phyloP scores from a whole-genome alignment of 2,797 vertebrate species.

The Steatocranus sp. region DNA sequence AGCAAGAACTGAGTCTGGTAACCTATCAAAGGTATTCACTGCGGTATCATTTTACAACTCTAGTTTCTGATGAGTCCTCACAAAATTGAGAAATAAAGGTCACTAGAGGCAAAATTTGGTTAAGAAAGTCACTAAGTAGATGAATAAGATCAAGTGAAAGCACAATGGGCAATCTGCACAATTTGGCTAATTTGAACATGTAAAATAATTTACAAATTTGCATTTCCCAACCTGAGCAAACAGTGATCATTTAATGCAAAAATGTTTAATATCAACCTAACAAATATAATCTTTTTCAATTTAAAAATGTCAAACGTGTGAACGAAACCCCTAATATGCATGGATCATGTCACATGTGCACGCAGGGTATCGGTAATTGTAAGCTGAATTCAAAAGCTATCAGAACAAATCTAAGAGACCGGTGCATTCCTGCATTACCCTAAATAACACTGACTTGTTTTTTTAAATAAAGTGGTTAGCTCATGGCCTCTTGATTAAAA shows the following conservation, averaged over 20 bases:
- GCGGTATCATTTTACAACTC: not conserved
- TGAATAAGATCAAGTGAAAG: not conserved
- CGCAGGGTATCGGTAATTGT: not conserved
- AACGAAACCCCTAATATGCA: not conserved
- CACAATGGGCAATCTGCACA: not conserved
- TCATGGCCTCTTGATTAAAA: not conserved
- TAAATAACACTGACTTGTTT: not conserved
- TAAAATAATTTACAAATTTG: not conserved
- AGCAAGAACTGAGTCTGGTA: not conserved
- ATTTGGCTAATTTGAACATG: not conserved
- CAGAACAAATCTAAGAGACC: accelerated
- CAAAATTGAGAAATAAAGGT: not conserved
- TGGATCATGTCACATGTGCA: not conserved
- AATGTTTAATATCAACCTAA: not conserved
- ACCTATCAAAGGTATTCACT: not conserved
- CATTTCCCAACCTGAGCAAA: not conserved
- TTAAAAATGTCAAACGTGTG: not conserved
- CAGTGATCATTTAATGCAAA: not conserved
- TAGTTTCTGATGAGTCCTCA: not conserved
- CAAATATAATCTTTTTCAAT: not conserved
- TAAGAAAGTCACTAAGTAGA: not conserved
- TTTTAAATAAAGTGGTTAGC: not conserved
- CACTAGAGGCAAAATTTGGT: not conserved
- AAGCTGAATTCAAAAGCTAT: not conserved
- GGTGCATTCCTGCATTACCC: not conserved